Evolutionary conservation across 2,113 vertebrate species (phyloP), one percentile per base, ranked within the genome.

Genomic region (Lathamus discolor): DNA sequence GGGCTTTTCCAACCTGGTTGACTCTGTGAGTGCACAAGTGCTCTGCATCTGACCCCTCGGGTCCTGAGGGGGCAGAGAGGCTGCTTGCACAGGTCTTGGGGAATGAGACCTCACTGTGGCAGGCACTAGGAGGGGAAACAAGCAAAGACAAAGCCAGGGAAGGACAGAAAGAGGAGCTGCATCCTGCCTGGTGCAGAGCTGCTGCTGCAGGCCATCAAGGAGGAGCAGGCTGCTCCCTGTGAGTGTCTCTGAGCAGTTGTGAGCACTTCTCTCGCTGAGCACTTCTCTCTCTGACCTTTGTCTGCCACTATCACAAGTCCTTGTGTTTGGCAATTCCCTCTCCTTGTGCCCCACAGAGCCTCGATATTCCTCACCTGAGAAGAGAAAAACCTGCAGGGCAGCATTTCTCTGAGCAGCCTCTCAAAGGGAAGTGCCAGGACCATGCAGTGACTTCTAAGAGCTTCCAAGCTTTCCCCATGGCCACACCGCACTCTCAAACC

Each of bases 151-250:
- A 81, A 79, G 35, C 29, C 5, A 49, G 35, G 66, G 43, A 61
- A 52, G 33, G 61, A 16, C 11, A 31, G 55, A 46, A 78, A 37
- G 63, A 66, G 44, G 27, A 64, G 48, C 52, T 64, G 29, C 15
- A 2, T 66, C 49, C 35, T 85, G 19, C 29, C 43, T 52, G 61
- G 28, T 1, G 0, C 52, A 41, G 51, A 5, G 7, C 59, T 17
- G 10, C 37, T 83, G 31, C n/a, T 77, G n/a, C 7, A 2, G 57
- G 41, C 39, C 1, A 0, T 51, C 0, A 0, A 25, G 49, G 23
- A 76, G 28, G 62, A 43, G 46, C n/a, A 19, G 37, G 20, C 81
- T 62, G 49, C 24, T 81, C 29, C 5, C 25, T 33, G 31, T 48
- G 54, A 37, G 16, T 66, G 81, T 19, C 44, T 68, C 4, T 3